phyloP scores from a whole-genome alignment of 1,140 invertebrate species.

The Drosophila subpulchrella region DNA sequence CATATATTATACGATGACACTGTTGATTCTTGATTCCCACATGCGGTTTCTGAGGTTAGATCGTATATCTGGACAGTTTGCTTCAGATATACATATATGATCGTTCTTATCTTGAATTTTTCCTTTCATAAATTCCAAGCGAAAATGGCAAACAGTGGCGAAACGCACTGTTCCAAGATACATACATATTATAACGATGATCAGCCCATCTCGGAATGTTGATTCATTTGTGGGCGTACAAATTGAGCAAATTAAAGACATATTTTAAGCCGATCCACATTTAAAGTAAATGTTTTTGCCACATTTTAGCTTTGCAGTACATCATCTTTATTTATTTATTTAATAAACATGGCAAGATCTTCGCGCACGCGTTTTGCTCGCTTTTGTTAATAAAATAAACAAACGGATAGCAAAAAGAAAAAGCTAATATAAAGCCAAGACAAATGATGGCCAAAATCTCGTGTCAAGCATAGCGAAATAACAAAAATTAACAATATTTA shows the following conservation, averaged over 20 bases:
- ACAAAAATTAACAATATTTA: slow-evolving; percentile 36
- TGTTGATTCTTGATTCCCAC: slow-evolving; percentile 13
- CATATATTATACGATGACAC: slow-evolving; percentile 1
- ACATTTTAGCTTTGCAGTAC: slow-evolving; percentile 10
- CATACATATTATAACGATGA: not conserved
- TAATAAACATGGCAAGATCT: slow-evolving; percentile 18
- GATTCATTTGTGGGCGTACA: slow-evolving; percentile 12
- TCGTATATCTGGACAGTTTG: slow-evolving; percentile 1
- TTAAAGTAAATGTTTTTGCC: slow-evolving; percentile 32
- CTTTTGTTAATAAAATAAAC: slow-evolving; percentile 44
- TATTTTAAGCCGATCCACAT: slow-evolving; percentile 10
- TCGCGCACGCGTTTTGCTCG: slow-evolving; percentile 38
- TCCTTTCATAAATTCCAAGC: not conserved
- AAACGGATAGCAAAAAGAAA: slow-evolving; percentile 25
- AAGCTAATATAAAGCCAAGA: not conserved
- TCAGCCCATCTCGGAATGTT: slow-evolving; percentile 6
- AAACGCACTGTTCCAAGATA: slow-evolving; percentile 6
- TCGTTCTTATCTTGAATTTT: not conserved
- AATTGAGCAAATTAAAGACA: slow-evolving; percentile 4
- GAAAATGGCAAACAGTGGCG: not conserved
- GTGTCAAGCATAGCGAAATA: slow-evolving; percentile 11
- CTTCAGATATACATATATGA: not conserved
- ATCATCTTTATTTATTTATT: slow-evolving; percentile 32
- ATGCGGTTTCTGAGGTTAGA: slow-evolving; percentile 15
- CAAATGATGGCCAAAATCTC: slow-evolving; percentile 26